Evolutionary conservation across 2,888 invertebrate species (phyloP).

Genomic region (Pachydiplax longipennis): DNA sequence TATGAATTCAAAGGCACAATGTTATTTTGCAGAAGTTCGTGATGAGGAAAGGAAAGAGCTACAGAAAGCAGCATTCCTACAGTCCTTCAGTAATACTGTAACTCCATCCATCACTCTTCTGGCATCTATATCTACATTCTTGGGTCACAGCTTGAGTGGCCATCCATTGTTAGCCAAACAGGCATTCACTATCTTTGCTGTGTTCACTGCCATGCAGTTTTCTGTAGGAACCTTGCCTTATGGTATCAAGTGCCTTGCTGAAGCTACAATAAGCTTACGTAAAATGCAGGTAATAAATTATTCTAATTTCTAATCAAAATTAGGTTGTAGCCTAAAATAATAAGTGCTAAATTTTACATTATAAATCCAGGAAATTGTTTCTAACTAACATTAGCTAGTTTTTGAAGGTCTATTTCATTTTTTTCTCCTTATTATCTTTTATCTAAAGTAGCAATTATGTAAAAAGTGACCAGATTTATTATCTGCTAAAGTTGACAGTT

Average conservation of each 20-base stretch:
- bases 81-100: slow-evolving; percentile 58
- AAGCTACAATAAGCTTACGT: slow-evolving; percentile 56
- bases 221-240: slow-evolving; percentile 60
- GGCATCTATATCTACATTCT: slow-evolving; percentile 58
- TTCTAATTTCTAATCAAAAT: too few relatives aligned
- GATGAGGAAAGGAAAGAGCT: slow-evolving; percentile 56
- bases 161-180: slow-evolving; percentile 53
- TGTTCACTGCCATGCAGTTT: slow-evolving; percentile 61
- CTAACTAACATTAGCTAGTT: too few relatives aligned
- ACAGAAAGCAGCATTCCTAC: slow-evolving; percentile 59
- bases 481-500: too few relatives aligned
- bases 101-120: slow-evolving; percentile 59
- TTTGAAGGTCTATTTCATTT: too few relatives aligned
- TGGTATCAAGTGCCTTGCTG: slow-evolving; percentile 57
- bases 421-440: too few relatives aligned
- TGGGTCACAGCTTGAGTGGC: slow-evolving; percentile 56
- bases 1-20: background rate
- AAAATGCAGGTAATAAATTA: slow-evolving; percentile 55
- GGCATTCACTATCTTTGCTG: slow-evolving; percentile 60
- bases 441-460: too few relatives aligned
- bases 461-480: too few relatives aligned
- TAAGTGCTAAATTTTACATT: too few relatives aligned
- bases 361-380: too few relatives aligned
- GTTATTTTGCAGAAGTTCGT: slow-evolving; percentile 53
- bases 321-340: too few relatives aligned